phyloP scores from a whole-genome alignment of 1,140 invertebrate genomes.

The Heliothis subflexa region DNA sequence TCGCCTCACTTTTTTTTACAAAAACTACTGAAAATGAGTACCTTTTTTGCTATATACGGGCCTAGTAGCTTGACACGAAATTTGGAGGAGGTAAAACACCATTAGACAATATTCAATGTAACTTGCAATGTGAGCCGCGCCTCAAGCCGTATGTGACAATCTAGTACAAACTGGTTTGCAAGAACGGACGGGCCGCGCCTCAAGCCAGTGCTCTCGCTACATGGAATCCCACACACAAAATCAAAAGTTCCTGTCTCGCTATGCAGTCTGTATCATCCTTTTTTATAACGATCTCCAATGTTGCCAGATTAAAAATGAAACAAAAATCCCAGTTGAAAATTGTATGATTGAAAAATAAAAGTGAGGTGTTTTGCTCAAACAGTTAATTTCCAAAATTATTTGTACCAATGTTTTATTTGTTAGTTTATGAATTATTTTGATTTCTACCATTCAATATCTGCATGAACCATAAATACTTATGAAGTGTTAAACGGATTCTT shows the following conservation, averaged over 20 bases:
- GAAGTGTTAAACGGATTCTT: constrained; percentile 9
- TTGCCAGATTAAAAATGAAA: constrained; percentile 1
- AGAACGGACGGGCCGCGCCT: too few relatives aligned
- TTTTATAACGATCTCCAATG: not conserved
- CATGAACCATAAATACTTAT: constrained; percentile 10
- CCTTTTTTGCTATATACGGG: too few relatives aligned
- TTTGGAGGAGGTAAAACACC: too few relatives aligned
- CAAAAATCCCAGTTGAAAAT: not conserved
- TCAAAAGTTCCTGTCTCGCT: too few relatives aligned
- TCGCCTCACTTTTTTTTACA: constrained; percentile 15
- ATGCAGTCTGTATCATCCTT: too few relatives aligned
- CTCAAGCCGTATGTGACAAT: too few relatives aligned
- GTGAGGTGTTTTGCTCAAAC: constrained; percentile 40
- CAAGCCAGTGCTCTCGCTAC: too few relatives aligned
- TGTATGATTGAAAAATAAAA: constrained; percentile 11
- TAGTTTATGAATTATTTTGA: constrained; percentile 19
- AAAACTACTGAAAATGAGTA: constrained; percentile 2
- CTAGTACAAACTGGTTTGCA: too few relatives aligned
- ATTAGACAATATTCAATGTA: too few relatives aligned
- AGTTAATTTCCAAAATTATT: constrained; percentile 33
- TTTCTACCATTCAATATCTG: constrained; percentile 13
- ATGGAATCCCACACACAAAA: too few relatives aligned
- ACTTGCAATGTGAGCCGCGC: too few relatives aligned
- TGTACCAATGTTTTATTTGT: constrained; percentile 36
- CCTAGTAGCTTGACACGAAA: too few relatives aligned